Base-by-base conservation (phyloP, 2,888 invertebrate species). In the Chesias legatella region DNA sequence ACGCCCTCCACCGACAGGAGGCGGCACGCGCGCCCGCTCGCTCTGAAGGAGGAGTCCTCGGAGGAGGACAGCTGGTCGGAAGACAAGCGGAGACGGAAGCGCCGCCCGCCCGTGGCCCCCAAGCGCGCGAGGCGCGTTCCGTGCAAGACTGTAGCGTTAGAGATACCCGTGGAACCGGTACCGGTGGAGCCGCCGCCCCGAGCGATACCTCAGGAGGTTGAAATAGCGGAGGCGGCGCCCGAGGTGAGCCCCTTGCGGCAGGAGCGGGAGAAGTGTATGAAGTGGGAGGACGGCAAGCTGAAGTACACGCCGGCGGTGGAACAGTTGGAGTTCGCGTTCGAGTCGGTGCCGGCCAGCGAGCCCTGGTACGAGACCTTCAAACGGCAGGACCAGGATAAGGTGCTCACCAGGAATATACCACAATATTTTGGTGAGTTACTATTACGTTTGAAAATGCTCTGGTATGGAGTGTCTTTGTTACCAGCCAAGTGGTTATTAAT, bases 281-380 rank as follows among this genome's bases (percentile, higher is more conserved):
- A 77, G 33, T 89, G 89, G 89, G 86, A 86, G 52, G 83, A 84
- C 32, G 89, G 89, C 0, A 64, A 54, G 36, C 54, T 89, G 8
- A 81, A 83, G 50, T 88, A 86, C 44, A 83, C 88, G 1, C 84
- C 86, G 6, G 82, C 84, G 27, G 89, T 93, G 29, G 90, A 92
- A 47, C 90, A 90, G 59, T 80, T 92, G 55, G 90, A 91, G 66
- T 94, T 93, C 63, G 92, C 93, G 0, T 95, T 95, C 68, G 95
- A 95, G 74, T 90, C 90, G 8, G 86, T 94, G 42, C 95, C 95
- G 0, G 85, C 79, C 22, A 90, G 91, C 10, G 94, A 95, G 65
- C 90, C 94, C 0, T 95, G 95, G 95, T 94, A 92, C 67, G 90
- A 92, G 49, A 93, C 95, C 1, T 95, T 94, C 66, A 90, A 90